phyloP scores from a whole-genome alignment of 1,140 invertebrate species.

The Cheumatopsyche charites region DNA sequence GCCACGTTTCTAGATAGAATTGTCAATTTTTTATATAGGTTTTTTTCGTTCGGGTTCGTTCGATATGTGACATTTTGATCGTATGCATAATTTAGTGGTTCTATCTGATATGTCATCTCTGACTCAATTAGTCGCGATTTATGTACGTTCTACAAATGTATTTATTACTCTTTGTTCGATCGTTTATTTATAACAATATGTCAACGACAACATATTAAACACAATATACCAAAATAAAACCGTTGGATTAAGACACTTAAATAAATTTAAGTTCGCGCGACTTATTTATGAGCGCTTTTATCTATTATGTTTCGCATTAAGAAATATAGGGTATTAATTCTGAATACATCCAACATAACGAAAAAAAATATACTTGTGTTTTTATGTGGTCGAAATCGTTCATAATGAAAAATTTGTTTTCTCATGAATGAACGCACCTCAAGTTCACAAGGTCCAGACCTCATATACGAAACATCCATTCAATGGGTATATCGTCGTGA shows the following conservation, averaged over 20 bases:
- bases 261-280: too few species aligned
- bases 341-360: too few species aligned
- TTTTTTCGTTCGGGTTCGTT: neutral
- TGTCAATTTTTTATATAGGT: neutral
- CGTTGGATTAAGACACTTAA: too few species aligned
- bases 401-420: slow-evolving; percentile 17
- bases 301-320: too few species aligned
- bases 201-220: too few species aligned
- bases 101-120: slow-evolving; percentile 25
- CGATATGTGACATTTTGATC: slow-evolving; percentile 25
- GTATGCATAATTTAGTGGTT: slow-evolving; percentile 27
- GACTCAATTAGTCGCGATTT: slow-evolving; percentile 23
- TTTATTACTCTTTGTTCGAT: slow-evolving; percentile 21
- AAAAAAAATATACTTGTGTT: too few species aligned
- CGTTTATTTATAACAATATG: too few species aligned
- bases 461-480: neutral
- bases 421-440: slow-evolving; percentile 10
- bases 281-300: too few species aligned
- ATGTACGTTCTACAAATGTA: neutral
- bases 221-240: too few species aligned
- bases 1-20: neutral
- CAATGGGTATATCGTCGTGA: neutral
- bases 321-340: too few species aligned
- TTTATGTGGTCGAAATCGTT: too few species aligned
- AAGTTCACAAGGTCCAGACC: slow-evolving; percentile 20